Evolutionary conservation across 2,888 invertebrate species (phyloP).

Genomic region (Mythimna impura): DNA sequence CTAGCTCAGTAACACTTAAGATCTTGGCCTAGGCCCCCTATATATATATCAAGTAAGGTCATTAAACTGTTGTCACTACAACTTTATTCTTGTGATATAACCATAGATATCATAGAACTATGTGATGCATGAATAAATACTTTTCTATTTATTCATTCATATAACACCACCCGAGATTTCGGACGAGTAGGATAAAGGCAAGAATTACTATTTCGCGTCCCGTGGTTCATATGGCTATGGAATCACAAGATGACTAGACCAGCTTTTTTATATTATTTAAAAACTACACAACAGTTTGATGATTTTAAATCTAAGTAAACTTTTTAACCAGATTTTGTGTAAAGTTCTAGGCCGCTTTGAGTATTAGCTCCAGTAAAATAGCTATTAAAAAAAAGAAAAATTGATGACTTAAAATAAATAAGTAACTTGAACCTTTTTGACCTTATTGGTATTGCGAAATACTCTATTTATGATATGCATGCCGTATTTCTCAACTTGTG

Average conservation of each 20-base stretch:
- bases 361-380: neutral
- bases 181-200: neutral
- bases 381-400: neutral
- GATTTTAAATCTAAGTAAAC: neutral
- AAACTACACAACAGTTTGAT: conserved; percentile 6
- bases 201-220: neutral
- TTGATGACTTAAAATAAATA: neutral
- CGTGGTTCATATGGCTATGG: neutral
- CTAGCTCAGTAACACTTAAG: neutral
- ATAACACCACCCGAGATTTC: neutral
- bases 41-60: neutral
- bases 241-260: conserved; percentile 1
- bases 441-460: neutral
- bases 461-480: neutral
- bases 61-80: neutral
- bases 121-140: neutral
- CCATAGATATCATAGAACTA: neutral
- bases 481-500: neutral
- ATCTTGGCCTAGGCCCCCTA: neutral
- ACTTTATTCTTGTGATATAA: conserved; percentile 27
- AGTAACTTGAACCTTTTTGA: neutral
- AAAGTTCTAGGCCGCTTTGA: conserved; percentile 32
- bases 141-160: too few species aligned
- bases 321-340: conserved; percentile 8
- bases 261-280: neutral